Percentiles rank a stretch among this genome's conserved stretches.
These are phyloP conservation scores for Dolichomitus sp. DNA, from an alignment of 2,888 invertebrate genomes.

Conservation along the genomic window DNA sequence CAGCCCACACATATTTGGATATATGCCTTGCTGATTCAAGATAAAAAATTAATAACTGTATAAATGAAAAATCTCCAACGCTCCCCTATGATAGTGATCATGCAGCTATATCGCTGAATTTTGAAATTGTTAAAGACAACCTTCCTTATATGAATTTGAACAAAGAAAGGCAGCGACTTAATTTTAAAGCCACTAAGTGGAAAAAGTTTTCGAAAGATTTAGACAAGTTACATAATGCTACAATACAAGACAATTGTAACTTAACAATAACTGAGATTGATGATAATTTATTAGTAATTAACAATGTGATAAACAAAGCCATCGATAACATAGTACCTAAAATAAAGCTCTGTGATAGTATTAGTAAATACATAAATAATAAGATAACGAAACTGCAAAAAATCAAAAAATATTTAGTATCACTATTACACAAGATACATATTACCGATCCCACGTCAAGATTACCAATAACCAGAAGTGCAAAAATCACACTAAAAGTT, in stretches of 20 bases:
- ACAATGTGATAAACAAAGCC: neutral
- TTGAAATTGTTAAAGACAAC: neutral
- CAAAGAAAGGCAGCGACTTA: neutral
- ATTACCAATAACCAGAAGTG: neutral
- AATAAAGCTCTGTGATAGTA: neutral
- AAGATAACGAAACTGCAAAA: constrained; percentile 4
- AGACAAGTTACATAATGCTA: neutral
- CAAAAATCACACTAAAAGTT: neutral
- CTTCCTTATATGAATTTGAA: neutral
- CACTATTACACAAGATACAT: neutral
- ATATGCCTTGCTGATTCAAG: constrained; percentile 16
- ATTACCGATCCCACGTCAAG: constrained; percentile 2
- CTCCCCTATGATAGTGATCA: constrained; percentile 43
- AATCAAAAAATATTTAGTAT: neutral
- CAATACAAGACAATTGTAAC: constrained; percentile 10
- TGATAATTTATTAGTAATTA: neutral
- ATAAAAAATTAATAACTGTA: neutral
- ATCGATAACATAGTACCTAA: neutral
- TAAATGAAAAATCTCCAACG: neutral
- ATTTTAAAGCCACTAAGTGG: constrained; percentile 23
- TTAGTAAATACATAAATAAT: neutral
- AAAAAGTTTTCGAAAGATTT: neutral
- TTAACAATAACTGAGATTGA: constrained; percentile 8
- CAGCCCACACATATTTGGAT: constrained; percentile 15
- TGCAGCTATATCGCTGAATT: neutral